Conservation (phyloP, 2,888 invertebrate genomes). For the Pristionchus entomophagus region DNA sequence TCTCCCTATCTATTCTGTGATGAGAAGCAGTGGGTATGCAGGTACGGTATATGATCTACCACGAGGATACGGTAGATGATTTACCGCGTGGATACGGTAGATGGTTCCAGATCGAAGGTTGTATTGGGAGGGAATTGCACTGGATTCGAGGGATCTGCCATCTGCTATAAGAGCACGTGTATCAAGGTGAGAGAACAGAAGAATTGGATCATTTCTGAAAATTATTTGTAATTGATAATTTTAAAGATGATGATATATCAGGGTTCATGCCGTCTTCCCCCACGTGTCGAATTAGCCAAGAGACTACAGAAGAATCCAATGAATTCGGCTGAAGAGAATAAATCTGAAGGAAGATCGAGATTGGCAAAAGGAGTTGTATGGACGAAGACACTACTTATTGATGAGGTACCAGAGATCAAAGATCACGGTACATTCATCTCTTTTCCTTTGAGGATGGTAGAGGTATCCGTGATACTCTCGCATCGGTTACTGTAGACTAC, state of each 20-base stretch:
- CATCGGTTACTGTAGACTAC: slow-evolving; percentile 50
- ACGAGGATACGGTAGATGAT: not conserved
- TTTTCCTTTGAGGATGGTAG: slow-evolving; percentile 18
- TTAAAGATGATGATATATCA: no score
- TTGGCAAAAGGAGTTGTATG: slow-evolving; percentile 58
- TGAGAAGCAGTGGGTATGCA: slow-evolving; percentile 64
- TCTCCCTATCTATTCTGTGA: slow-evolving; percentile 72
- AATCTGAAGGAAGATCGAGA: not conserved
- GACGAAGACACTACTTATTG: slow-evolving; percentile 71
- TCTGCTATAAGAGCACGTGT: slow-evolving; percentile 72
- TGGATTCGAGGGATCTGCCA: slow-evolving; percentile 69
- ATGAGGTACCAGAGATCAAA: slow-evolving; percentile 51
- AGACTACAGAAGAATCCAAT: slow-evolving; percentile 13
- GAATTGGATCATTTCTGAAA: no score
- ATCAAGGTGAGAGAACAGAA: slow-evolving; percentile 54
- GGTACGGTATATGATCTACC: not conserved
- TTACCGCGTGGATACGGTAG: no score
- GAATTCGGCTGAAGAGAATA: not conserved
- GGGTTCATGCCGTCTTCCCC: slow-evolving; percentile 49
- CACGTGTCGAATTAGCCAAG: slow-evolving; percentile 44
- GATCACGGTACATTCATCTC: not conserved
- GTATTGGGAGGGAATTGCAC: slow-evolving; percentile 74
- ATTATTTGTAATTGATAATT: no score
- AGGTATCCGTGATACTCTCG: slow-evolving; percentile 18
- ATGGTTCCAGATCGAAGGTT: slow-evolving; percentile 36